Evolutionary conservation across 2,888 invertebrate species (phyloP), one percentile per base, ranked within the genome.

Genomic region (Sisyra nigra): DNA sequence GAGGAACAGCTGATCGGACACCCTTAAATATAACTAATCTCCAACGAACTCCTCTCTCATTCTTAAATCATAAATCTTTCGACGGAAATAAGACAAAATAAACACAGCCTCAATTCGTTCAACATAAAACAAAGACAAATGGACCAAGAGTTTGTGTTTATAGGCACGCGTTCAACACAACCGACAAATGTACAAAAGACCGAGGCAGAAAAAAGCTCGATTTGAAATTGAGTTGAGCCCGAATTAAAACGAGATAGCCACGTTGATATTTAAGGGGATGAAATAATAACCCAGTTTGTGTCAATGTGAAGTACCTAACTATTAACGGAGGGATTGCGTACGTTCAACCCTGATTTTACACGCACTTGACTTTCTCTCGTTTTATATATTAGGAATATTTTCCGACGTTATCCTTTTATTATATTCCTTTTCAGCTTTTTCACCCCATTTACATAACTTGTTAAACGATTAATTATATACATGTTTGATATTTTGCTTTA

Each of bases 271-370:
- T 24, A 24, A n/a, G 24, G 24, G 24, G 24, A 24, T 24, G 24
- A 24, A 24, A 24, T 24, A 24, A 24, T 24, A 24, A 24, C 24
- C 24, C 24, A 24, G 24, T 24, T 24, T 24, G 24, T 24, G 24
- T 24, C 24, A 24, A 24, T 24, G 24, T 24, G 24, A 24, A 24
- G 24, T 24, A 24, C 24, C 34, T 36, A 30, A 17, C 41, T 31
- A 24, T 24, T 24, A 24, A 24, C 5, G 40, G 34, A 30, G 30
- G 35, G 32, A 39, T 13, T 41, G 31, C 42, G 44, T 42, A 55
- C 59, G 54, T 59, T 60, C 59, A 62, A 60, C 62, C 61, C 62
- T 63, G 65, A 69, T 69, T 70, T 67, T 68, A 69, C 69, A 69
- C 68, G 67, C 69, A 69, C 70, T 70, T 69, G 69, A 68, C 66